These are phyloP conservation scores for Spodoptera exigua DNA, from an alignment of 2,888 invertebrate genomes.

Conservation along the genomic window DNA sequence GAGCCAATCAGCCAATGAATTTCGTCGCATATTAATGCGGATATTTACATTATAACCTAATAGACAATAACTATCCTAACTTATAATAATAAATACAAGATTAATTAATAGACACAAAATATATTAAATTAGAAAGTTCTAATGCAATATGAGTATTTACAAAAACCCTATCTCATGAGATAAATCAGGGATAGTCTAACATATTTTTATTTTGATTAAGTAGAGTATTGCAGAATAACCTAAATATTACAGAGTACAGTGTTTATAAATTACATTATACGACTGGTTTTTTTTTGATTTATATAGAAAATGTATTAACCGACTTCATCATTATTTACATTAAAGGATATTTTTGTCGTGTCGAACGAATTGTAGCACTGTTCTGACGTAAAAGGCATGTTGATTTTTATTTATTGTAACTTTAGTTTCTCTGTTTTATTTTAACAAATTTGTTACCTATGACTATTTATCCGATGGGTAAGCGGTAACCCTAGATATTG, in stretches of 20 bases:
- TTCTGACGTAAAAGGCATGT: too few species aligned
- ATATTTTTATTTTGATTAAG: background rate
- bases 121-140: too few species aligned
- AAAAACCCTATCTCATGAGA: conserved; percentile 54
- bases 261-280: too few species aligned
- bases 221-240: too few species aligned
- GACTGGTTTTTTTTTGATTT: too few species aligned
- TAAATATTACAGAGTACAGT: conserved; percentile 3
- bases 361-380: too few species aligned
- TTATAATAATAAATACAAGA: conserved; percentile 4
- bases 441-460: background rate
- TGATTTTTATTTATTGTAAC: too few species aligned
- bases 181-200: conserved; percentile 55
- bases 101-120: conserved; percentile 4
- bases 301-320: too few species aligned
- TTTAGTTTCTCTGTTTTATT: too few species aligned
- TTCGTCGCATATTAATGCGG: conserved; percentile 41
- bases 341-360: too few species aligned
- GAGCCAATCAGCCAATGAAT: background rate
- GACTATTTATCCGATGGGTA: background rate
- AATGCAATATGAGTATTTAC: conserved; percentile 13
- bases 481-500: conserved; percentile 29
- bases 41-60: conserved; percentile 35
- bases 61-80: conserved; percentile 28
- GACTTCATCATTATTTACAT: too few species aligned